phyloP scores from a whole-genome alignment of 2,888 invertebrate genomes.

The Folsomia manolachei region DNA sequence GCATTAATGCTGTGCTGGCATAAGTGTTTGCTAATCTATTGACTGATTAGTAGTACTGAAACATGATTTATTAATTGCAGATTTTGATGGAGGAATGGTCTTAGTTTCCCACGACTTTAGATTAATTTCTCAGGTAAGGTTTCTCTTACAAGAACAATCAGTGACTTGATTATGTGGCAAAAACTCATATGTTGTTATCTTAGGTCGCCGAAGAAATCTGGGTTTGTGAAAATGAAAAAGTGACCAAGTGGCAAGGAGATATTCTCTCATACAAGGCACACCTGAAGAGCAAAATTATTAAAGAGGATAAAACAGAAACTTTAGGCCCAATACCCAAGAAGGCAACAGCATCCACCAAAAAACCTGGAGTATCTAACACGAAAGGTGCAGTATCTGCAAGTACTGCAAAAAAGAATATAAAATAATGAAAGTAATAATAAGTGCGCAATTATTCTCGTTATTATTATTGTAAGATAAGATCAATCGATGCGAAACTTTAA shows the following conservation, averaged over 20 bases:
- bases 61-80: no score
- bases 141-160: background rate
- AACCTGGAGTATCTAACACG: background rate
- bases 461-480: constrained; percentile 3
- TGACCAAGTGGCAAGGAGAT: constrained; percentile 95
- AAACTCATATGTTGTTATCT: background rate
- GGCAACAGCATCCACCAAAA: background rate
- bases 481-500: constrained; percentile 7
- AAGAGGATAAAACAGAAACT: constrained; percentile 59
- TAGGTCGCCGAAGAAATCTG: constrained; percentile 99
- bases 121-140: constrained; percentile 87
- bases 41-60: no score
- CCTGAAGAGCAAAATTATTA: constrained; percentile 79
- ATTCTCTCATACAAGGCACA: constrained; percentile 95
- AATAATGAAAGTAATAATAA: constrained; percentile 7
- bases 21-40: no score
- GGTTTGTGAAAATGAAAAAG: constrained; percentile 94
- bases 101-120: constrained; percentile 99
- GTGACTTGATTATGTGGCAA: background rate
- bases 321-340: background rate
- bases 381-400: no score
- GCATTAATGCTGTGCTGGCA: no score
- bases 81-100: constrained; percentile 97
- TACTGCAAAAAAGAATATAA: constrained; percentile 15
- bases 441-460: constrained; percentile 3